Evolutionary conservation across 2,113 vertebrate genomes (phyloP).

Genomic region (Ancistrus triradiatus): DNA sequence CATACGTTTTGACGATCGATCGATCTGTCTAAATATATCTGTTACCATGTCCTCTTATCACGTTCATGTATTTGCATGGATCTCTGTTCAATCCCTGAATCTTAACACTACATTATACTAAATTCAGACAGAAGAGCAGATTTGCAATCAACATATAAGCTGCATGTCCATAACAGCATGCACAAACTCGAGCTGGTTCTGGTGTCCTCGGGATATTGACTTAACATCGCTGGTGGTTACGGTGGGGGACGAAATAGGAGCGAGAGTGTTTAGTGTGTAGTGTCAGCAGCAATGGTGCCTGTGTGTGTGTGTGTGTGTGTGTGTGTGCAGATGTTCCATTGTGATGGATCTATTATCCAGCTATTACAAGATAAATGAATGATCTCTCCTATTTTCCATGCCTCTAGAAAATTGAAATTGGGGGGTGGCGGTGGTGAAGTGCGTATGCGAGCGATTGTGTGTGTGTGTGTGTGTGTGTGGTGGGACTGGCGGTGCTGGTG

Average conservation of each 20-base stretch:
- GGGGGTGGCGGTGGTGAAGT: slow-evolving; percentile 57
- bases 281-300: slow-evolving; percentile 41
- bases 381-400: slow-evolving; percentile 81
- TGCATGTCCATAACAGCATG: slow-evolving; percentile 36
- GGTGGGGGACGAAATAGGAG: slow-evolving; percentile 18
- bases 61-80: no score
- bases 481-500: slow-evolving; percentile 14
- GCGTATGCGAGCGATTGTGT: slow-evolving; percentile 63
- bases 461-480: slow-evolving; percentile 67
- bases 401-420: slow-evolving; percentile 95
- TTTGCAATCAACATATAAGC: slow-evolving; percentile 17
- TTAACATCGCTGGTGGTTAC: slow-evolving; percentile 37
- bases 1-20: no score
- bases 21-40: no score
- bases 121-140: slow-evolving; percentile 16
- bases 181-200: slow-evolving; percentile 45
- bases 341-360: slow-evolving; percentile 99
- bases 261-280: slow-evolving; percentile 52
- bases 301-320: slow-evolving; percentile 36
- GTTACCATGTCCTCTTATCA: no score
- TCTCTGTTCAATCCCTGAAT: slow-evolving; percentile 7
- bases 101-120: slow-evolving; percentile 10
- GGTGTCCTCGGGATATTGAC: slow-evolving; percentile 68
- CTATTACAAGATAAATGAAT: slow-evolving; percentile 99
- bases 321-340: slow-evolving; percentile 76